Evolutionary conservation across 1,140 invertebrate species (phyloP), one percentile per base, ranked within the genome.

Genomic region (Drosophila serrata): DNA sequence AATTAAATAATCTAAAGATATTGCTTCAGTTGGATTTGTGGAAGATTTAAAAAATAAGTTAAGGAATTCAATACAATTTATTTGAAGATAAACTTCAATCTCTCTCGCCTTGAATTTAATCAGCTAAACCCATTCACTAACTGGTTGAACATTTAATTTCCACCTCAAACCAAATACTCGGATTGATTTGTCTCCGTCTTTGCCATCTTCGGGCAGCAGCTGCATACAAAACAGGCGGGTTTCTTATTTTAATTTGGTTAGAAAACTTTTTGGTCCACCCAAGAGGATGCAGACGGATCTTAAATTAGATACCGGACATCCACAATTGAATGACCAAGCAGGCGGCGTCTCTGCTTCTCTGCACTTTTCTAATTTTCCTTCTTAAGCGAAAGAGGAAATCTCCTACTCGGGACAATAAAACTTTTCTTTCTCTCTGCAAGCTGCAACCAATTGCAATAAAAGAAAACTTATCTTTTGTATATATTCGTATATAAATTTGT

Each of bases 401-500:
- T 59, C 35, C 42, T 55, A 55, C 82, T 74, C 72, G 68, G 76
- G 68, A 87, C 82, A 84, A 88, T 87, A 87, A 87, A 87, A 87
- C 84, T 87, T 87, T 87, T 84, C 49, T 35, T 59, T 49, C 51
- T 56, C 15, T 11, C 24, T 15, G 27, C 64, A 33, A 61, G 70
- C 56, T 61, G 49, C 74, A 51, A 39, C 59, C 46, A 84, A 84
- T 59, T 88, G 80, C 84, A 87, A 87, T 87, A 88, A 87, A 87
- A 87, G 84, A 87, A 90, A 87, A 87, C 84, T 87, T 87, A 87
- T 87, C 84, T 79, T 78, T 62, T 69, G 73, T 84, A 72, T 57
- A 57, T 53, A 46, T 55, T 67, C 31, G 46, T 70, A 56, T 72
- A 72, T 70, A 72, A 59, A 72, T 72, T 72, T 72, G 65, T 59